Evolutionary conservation across 2,888 invertebrate species (phyloP).

Genomic region (Neoscelio sp.): DNA sequence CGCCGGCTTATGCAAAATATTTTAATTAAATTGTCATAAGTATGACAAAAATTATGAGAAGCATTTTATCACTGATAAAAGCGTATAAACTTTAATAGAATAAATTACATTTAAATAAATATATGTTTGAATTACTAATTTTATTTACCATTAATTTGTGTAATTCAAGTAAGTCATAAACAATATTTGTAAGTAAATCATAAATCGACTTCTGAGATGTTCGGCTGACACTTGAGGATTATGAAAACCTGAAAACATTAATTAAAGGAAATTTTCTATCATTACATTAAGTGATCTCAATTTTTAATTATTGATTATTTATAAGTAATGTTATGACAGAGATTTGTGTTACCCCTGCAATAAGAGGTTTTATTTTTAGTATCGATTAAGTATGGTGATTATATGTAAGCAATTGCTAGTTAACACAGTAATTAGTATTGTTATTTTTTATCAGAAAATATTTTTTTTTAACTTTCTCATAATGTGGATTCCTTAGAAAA

Average conservation of each 20-base stretch:
- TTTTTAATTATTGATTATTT: slow-evolving; percentile 25
- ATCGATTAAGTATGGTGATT: slow-evolving; percentile 2
- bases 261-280: slow-evolving; percentile 12
- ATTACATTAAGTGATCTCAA: background rate
- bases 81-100: too few species aligned
- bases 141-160: too few species aligned
- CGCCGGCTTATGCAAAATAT: background rate
- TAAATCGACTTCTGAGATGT: slow-evolving; percentile 5
- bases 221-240: too few species aligned
- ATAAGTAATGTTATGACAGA: background rate
- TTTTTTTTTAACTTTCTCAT: too few species aligned
- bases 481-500: too few species aligned
- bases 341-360: background rate
- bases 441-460: too few species aligned
- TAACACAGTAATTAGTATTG: too few species aligned
- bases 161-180: background rate
- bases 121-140: too few species aligned
- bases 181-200: background rate
- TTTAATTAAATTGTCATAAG: slow-evolving; percentile 6
- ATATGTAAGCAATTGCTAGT: too few species aligned
- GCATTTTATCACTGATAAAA: background rate
- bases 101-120: too few species aligned
- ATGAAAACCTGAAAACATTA: background rate
- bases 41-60: background rate
- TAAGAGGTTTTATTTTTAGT: slow-evolving; percentile 7